phyloP scores from a whole-genome alignment of 2,888 invertebrate genomes.

The Oxyteleia sp. region DNA sequence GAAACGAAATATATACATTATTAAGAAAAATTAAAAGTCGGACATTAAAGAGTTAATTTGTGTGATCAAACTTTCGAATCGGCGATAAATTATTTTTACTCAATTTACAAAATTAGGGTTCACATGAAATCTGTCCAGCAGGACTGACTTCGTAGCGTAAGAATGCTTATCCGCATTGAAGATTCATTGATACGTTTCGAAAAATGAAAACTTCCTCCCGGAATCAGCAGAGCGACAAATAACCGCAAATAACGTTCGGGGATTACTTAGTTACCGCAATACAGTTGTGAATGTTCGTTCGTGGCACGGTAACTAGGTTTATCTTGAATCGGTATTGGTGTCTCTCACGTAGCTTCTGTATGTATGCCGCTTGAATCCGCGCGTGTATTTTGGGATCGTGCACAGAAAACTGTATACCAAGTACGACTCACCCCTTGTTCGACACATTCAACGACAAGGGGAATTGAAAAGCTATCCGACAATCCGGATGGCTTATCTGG shows the following conservation, averaged over 20 bases:
- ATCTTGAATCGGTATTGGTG: conserved; percentile 72
- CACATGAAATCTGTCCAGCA: background rate
- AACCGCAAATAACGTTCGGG: conserved; percentile 87
- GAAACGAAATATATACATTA: too few relatives aligned
- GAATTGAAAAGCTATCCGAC: conserved; percentile 87
- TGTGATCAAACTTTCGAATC: too few relatives aligned
- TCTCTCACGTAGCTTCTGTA: conserved; percentile 33
- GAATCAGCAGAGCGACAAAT: conserved; percentile 84
- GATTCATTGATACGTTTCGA: conserved; percentile 67
- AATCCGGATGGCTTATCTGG: conserved; percentile 86
- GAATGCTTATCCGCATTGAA: conserved; percentile 38
- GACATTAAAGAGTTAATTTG: too few relatives aligned
- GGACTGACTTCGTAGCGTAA: conserved; percentile 30
- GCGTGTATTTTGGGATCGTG: conserved; percentile 62
- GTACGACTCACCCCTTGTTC: conserved; percentile 80
- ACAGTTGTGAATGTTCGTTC: conserved; percentile 79
- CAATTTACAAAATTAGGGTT: conserved; percentile 7
- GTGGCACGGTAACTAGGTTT: conserved; percentile 80
- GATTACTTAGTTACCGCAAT: conserved; percentile 87
- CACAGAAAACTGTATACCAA: conserved; percentile 68
- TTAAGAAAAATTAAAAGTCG: too few relatives aligned
- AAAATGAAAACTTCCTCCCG: conserved; percentile 78
- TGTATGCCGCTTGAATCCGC: conserved; percentile 57
- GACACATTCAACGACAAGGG: conserved; percentile 86
- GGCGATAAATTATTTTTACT: too few relatives aligned